A percentile compares a stretch with the other conserved stretches of the same genome.
Conservation (phyloP, 1,140 invertebrate genomes). For the Pemphigus obesinymphae region DNA sequence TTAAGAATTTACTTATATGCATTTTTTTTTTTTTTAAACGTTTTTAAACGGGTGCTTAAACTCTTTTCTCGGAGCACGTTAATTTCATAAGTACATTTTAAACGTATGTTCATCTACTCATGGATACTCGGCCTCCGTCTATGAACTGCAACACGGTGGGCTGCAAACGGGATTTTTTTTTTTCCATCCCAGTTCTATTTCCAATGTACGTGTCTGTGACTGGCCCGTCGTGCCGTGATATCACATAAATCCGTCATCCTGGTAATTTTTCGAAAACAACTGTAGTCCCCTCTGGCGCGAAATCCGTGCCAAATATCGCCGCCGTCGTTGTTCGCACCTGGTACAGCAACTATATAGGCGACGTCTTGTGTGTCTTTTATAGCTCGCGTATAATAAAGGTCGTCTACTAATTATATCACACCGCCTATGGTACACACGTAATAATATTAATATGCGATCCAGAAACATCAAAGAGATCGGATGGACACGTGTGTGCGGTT, state of each 20-base stretch:
- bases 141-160: too few species aligned
- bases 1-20: too few species aligned
- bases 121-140: too few species aligned
- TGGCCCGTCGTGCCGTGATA: neutral
- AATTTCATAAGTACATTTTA: too few species aligned
- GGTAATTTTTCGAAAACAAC: neutral
- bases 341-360: too few species aligned
- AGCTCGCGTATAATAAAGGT: neutral
- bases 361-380: slow-evolving; percentile 2
- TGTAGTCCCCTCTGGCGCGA: too few species aligned
- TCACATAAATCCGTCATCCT: neutral
- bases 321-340: slow-evolving; percentile 5
- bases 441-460: too few species aligned
- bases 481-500: slow-evolving; percentile 4
- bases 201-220: neutral
- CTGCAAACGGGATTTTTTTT: neutral
- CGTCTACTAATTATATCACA: neutral
- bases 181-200: slow-evolving; percentile 10
- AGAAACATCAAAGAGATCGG: slow-evolving; percentile 16
- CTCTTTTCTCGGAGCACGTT: too few species aligned
- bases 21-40: too few species aligned
- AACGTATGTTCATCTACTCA: too few species aligned
- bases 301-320: neutral
- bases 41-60: too few species aligned
- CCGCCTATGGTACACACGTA: neutral